Evolutionary conservation across 2,797 vertebrate species (phyloP), one percentile per base, ranked within the genome.

Genomic region (Nannoperca obscura): DNA sequence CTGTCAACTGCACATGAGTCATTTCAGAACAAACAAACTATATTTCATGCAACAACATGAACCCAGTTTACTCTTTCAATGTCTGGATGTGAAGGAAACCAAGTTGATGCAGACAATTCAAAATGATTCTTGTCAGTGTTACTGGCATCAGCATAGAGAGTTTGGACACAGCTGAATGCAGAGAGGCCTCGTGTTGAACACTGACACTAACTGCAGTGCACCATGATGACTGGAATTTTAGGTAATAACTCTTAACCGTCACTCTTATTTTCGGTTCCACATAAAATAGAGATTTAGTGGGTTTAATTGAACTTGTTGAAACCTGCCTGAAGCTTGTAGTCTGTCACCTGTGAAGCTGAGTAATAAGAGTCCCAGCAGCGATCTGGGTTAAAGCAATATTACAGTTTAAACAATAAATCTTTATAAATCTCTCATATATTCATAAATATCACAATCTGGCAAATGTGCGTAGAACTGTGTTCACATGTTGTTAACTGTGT

Each of bases 201-300:
- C n/a, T 14, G 24, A 30, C 17, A 42, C 32, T 32, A 32, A 32
- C 32, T 32, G n/a, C 32, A n/a, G 5, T 12, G 3, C 2, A 36
- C 8, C 5, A n/a, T n/a, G 13, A 40, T 11, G 0, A 14, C 47
- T 5, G 1, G 24, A 42, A 27, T 27, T 73, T 5, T 8, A 5
- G 46, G 13, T 59, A 17, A 59, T 52, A 64, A 69, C 19, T 69
- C 24, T 0, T 1, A 34, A 24, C 32, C 46, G 59, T 49, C 68
- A 50, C 13, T 57, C 61, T 32, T 34, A 30, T 78, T 73, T 76
- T 58, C 19, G 59, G 38, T 69, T 64, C 30, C 30, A 20, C 6
- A 5, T 57, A 22, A 69, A 30, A 27, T 2, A 38, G 0, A 60
- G 20, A 38, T 9, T 32, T 3, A n/a, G 14, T 40, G 27, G 0